Base-by-base conservation (phyloP, 2,797 vertebrate species). In the Lagodon rhomboides region DNA sequence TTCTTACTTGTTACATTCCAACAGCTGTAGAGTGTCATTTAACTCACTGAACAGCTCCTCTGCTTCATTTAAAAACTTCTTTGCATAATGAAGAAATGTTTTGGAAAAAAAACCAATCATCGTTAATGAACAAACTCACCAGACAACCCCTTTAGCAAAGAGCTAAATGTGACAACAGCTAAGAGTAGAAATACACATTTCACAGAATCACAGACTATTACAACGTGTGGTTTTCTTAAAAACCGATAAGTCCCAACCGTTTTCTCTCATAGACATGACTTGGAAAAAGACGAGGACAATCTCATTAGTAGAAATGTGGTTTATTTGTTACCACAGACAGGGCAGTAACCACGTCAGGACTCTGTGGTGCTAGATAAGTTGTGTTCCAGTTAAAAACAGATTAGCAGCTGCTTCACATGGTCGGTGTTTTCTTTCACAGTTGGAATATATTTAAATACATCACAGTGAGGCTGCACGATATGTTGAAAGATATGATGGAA, bases 291-390 rank as follows among this genome's bases (percentile, higher is more conserved):
- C 38, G 1, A 54, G 1, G 11, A 49, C 59, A 50, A 25, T 50
- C 1, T 17, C 41, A 53, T 51, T 6, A 68, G 46, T 64, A 74
- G 56, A 85, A 76, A 85, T 56, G 0, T 1, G 43, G 25, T 81
- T 84, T 75, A 85, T 84, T 80, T 65, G 22, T 72, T 34, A 34
- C 10, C 58, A 53, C 43, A 76, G n/a, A 44, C 44, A 3, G 47
- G 34, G 46, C 9, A 16, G 18, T 44, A 30, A 12, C 3, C n/a
- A 54, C 23, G 41, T 66, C 1, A 1, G 44, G 22, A 46, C 59
- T 5, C 30, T 3, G 3, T 38, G 10, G 10, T 50, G 47, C 54
- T 38, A 53, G 30, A 44, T 23, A 74, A 53, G 46, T 69, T 27
- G 17, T 66, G 20, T 27, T 66, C 15, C 20, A 68, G 44, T 76